Evolutionary conservation across 2,113 vertebrate species (phyloP).

Genomic region (Eidolon helvum): DNA sequence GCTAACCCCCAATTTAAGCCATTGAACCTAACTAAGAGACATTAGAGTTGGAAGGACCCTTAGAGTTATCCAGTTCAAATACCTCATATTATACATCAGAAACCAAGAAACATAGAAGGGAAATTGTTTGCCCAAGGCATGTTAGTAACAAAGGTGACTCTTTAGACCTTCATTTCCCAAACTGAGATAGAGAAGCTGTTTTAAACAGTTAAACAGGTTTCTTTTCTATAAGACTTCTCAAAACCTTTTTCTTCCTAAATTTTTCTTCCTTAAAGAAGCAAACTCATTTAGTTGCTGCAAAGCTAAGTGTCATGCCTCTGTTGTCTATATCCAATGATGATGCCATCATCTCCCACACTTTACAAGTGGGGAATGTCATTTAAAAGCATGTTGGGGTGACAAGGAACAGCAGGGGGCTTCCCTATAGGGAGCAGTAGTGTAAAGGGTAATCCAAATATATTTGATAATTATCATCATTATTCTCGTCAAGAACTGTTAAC

Average conservation of each 20-base stretch:
- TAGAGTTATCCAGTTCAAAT: not conserved
- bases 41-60: not conserved
- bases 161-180: slow-evolving; percentile 9
- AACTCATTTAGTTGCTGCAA: not conserved
- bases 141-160: not conserved
- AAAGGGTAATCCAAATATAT: not conserved
- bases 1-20: not conserved
- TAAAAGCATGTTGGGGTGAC: not conserved
- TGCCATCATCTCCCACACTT: not conserved
- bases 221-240: not conserved
- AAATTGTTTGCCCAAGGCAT: not conserved
- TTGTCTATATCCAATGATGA: not conserved
- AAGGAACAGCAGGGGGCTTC: not conserved
- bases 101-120: not conserved
- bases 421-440: not conserved
- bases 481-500: not conserved
- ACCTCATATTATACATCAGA: not conserved
- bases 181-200: not conserved
- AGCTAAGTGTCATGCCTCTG: not conserved
- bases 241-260: not conserved
- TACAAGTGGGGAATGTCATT: not conserved
- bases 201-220: not conserved
- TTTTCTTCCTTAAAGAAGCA: slow-evolving; percentile 12
- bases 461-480: not conserved
- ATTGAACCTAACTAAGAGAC: not conserved